Percentiles rank a stretch among this genome's conserved stretches.
phyloP scores from a whole-genome alignment of 2,797 vertebrate genomes.

The Peromyscus nudipes region DNA sequence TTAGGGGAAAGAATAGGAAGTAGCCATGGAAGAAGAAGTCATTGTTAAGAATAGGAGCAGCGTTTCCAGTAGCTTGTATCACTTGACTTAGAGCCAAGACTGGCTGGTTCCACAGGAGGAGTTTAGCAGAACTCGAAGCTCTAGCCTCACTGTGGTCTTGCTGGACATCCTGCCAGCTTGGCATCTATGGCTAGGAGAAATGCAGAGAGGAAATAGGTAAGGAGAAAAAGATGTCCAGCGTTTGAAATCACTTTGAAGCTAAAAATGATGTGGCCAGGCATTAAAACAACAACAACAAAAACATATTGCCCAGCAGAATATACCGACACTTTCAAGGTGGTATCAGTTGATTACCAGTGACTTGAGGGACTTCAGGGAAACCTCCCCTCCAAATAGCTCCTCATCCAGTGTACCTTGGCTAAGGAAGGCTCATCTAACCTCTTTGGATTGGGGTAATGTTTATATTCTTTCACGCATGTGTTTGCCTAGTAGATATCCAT shows the following conservation, averaged over 20 bases:
- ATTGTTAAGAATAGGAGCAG: neutral
- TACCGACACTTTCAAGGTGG: neutral
- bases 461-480: neutral
- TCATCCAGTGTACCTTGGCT: neutral
- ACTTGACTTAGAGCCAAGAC: neutral
- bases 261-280: neutral
- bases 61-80: neutral
- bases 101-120: neutral
- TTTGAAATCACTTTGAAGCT: neutral
- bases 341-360: neutral
- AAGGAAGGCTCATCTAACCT: neutral
- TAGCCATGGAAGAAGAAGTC: neutral
- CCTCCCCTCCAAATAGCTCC: neutral
- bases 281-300: neutral
- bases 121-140: neutral
- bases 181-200: neutral
- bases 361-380: neutral
- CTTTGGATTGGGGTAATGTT: neutral
- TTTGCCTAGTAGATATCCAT: neutral
- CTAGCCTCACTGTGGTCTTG: fast-evolving
- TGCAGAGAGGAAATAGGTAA: neutral
- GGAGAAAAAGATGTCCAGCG: neutral
- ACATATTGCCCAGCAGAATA: neutral
- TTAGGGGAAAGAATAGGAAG: constrained; percentile 19
- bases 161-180: neutral